Evolutionary conservation across 2,797 vertebrate genomes (phyloP).

Genomic region (Ctenosaura bakeri): DNA sequence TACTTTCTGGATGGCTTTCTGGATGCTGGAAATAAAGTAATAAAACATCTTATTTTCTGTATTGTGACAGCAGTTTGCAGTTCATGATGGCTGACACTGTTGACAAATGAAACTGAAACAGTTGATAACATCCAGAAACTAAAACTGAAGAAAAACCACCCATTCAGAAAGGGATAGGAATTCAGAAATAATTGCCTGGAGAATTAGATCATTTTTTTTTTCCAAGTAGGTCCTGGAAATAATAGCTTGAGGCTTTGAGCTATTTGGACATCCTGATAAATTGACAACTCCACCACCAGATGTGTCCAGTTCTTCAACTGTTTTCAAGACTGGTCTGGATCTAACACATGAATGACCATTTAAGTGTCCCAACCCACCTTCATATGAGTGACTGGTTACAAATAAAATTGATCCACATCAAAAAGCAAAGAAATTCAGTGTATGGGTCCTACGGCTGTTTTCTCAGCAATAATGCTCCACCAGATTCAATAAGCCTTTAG

Average conservation of each 20-base stretch:
- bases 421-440: background rate
- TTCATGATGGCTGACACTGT: slow-evolving; percentile 10
- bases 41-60: slow-evolving; percentile 11
- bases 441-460: background rate
- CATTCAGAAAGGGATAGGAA: background rate
- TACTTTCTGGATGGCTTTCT: slow-evolving; percentile 27
- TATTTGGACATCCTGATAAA: background rate
- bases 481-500: background rate
- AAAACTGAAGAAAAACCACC: background rate
- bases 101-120: slow-evolving; percentile 1
- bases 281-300: background rate
- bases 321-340: background rate
- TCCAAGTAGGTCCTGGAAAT: background rate
- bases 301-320: background rate
- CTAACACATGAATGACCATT: too few species aligned
- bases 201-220: slow-evolving; percentile 9
- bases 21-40: slow-evolving; percentile 21
- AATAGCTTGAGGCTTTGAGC: background rate
- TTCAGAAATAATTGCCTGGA: background rate
- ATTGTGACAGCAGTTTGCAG: slow-evolving; percentile 20
- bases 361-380: background rate
- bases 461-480: background rate
- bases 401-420: background rate
- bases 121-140: background rate
- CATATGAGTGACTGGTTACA: background rate